These are phyloP conservation scores for Brenthis ino DNA, from an alignment of 2,888 invertebrate species.

Conservation along the genomic window DNA sequence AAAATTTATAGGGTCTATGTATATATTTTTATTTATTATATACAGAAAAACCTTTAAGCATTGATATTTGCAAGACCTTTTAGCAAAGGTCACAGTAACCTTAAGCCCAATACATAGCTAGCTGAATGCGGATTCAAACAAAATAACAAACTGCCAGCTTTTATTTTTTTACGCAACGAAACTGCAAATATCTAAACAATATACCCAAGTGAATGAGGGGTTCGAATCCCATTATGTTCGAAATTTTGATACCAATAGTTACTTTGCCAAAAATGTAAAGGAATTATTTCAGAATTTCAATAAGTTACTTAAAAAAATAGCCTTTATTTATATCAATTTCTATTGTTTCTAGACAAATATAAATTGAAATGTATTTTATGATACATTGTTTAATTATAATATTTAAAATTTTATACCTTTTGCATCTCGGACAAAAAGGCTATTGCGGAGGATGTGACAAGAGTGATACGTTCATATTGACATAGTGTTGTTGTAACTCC, in stretches of 20 bases:
- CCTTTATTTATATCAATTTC: background rate
- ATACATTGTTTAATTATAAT: constrained; percentile 5
- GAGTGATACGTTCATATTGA: no score
- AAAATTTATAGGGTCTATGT: no score
- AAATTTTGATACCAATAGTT: background rate
- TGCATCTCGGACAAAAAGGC: constrained; percentile 16
- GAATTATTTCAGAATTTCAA: background rate
- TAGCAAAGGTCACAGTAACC: no score
- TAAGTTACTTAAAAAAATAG: constrained; percentile 1
- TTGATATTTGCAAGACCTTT: no score
- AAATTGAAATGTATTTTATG: background rate
- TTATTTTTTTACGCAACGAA: background rate
- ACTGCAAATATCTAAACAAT: background rate
- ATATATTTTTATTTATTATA: no score
- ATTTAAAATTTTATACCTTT: constrained; percentile 19
- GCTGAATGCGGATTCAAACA: background rate
- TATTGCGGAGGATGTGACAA: constrained; percentile 5
- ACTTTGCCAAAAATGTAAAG: constrained; percentile 6
- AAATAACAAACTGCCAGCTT: background rate
- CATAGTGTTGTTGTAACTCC: no score
- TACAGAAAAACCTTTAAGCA: no score
- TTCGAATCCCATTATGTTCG: background rate
- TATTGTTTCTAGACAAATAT: background rate
- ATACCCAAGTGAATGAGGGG: background rate
- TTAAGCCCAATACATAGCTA: no score